Percentiles rank a stretch among this genome's conserved stretches.
phyloP scores from a whole-genome alignment of 1,140 invertebrate species.

The Eupristina koningsbergeri region DNA sequence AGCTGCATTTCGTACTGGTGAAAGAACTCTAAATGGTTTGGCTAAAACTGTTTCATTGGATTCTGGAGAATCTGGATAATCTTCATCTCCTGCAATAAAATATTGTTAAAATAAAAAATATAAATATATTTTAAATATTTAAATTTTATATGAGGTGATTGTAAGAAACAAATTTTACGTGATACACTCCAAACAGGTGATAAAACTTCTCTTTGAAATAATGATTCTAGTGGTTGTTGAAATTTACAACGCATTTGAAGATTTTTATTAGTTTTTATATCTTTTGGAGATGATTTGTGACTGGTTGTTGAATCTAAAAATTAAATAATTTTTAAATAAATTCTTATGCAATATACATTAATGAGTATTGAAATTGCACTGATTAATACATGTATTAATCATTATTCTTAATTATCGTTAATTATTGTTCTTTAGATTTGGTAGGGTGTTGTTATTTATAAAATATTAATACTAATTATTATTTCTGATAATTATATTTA shows the following conservation, averaged over 20 bases:
- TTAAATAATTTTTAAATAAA: neutral
- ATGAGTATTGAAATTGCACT: neutral
- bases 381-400: neutral
- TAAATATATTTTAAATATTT: neutral
- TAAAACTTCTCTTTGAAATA: conserved; percentile 65
- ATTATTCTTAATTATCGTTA: too few species aligned
- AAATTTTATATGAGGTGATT: neutral
- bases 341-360: neutral
- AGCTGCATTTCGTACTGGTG: conserved; percentile 67
- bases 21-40: conserved; percentile 65
- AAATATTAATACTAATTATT: too few species aligned
- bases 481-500: too few species aligned
- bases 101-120: neutral
- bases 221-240: conserved; percentile 64
- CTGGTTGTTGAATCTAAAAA: conserved; percentile 61
- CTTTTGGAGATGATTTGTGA: conserved; percentile 68
- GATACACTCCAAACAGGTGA: conserved; percentile 65
- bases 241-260: conserved; percentile 67
- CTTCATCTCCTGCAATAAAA: conserved; percentile 63
- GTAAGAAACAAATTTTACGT: conserved; percentile 56
- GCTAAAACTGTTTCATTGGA: conserved; percentile 71
- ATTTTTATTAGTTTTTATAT: conserved; percentile 70
- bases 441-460: too few species aligned
- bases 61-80: conserved; percentile 72
- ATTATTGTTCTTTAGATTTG: too few species aligned